phyloP scores from a whole-genome alignment of 2,888 invertebrate species.

The Amblyjoppa fuscipennis region DNA sequence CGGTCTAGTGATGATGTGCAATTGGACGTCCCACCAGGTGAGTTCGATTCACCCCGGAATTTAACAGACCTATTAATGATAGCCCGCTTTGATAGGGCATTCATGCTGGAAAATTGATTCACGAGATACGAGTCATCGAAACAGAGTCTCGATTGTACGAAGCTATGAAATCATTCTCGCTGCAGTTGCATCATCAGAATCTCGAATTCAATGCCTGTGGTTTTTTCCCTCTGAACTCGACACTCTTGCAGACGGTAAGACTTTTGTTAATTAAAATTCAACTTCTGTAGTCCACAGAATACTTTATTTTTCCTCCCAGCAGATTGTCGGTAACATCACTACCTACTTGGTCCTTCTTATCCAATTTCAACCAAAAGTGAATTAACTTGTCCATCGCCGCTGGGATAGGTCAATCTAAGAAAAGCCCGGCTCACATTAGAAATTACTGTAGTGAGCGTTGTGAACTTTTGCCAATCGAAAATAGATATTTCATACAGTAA shows the following conservation, averaged over 20 bases:
- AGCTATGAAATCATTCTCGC: conserved; percentile 73
- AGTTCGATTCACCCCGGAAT: not conserved
- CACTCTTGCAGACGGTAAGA: conserved; percentile 76
- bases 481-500: no score
- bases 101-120: conserved; percentile 56
- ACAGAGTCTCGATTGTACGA: conserved; percentile 55
- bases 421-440: not conserved
- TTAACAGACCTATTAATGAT: not conserved
- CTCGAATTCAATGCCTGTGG: conserved; percentile 77
- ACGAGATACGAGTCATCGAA: conserved; percentile 46
- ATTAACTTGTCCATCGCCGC: not conserved
- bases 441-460: no score
- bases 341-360: conserved; percentile 76
- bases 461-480: no score
- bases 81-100: conserved; percentile 25
- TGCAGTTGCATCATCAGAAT: conserved; percentile 75
- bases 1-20: conserved; percentile 55
- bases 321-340: conserved; percentile 71
- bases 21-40: conserved; percentile 59
- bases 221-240: conserved; percentile 77
- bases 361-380: conserved; percentile 70
- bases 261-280: not conserved
- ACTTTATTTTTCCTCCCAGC: not conserved
- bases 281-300: no score
- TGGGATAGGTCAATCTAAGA: not conserved